Conservation (phyloP, 92 coral and sea anemone species). For the Porites lobata region DNA sequence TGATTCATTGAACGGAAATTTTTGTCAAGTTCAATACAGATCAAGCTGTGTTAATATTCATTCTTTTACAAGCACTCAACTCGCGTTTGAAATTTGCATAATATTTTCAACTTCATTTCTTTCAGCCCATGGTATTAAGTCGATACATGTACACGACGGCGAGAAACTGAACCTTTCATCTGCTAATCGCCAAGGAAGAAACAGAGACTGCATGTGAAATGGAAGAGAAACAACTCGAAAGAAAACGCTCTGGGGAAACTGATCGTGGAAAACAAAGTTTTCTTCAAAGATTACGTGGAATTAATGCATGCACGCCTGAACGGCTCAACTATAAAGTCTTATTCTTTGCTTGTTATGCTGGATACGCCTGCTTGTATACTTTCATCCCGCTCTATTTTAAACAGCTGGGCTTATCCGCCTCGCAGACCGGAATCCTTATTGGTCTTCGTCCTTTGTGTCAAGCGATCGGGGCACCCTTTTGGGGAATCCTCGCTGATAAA, state of each 20-base stretch:
- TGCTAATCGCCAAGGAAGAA: not conserved
- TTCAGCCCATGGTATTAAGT: not conserved
- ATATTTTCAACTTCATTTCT: too few species aligned
- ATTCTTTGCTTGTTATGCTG: constrained; percentile 65
- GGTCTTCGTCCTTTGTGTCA: constrained; percentile 65
- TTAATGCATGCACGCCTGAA: constrained; percentile 18
- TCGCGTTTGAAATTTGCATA: not conserved
- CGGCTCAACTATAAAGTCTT: constrained; percentile 50
- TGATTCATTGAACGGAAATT: too few species aligned
- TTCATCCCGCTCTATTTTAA: constrained; percentile 73
- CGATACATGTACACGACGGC: not conserved
- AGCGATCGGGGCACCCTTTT: constrained; percentile 62
- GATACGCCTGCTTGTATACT: constrained; percentile 46
- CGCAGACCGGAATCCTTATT: constrained; percentile 59
- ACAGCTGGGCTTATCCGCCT: constrained; percentile 72
- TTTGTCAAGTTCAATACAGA: too few species aligned
- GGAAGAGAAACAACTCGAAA: not conserved
- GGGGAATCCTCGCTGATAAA: constrained; percentile 50
- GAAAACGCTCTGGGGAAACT: constrained; percentile 6
- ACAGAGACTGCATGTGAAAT: not conserved
- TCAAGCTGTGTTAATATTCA: too few species aligned
- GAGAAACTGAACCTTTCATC: not conserved
- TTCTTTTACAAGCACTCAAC: too few species aligned
- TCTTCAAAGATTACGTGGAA: constrained; percentile 3
- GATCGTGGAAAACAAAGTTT: not conserved